Evolutionary conservation across 2,888 invertebrate genomes (phyloP).

Genomic region (Mimachlamys varia): DNA sequence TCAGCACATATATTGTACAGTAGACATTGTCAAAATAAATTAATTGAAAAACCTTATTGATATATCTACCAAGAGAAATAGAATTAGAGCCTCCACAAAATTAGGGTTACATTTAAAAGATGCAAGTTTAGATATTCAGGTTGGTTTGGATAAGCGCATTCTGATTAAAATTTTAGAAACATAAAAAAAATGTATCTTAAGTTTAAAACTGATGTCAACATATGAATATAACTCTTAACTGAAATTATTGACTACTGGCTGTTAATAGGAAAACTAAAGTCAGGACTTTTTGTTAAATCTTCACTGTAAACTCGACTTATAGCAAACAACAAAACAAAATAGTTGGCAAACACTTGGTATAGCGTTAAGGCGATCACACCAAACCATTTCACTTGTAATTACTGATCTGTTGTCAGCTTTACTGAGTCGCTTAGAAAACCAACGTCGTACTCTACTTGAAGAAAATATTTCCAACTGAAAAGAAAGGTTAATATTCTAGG

Average conservation of each 20-base stretch:
- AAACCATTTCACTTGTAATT: neutral
- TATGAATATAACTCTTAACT: no score
- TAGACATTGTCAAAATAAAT: neutral
- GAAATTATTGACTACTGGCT: no score
- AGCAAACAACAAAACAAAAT: neutral
- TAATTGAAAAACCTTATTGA: neutral
- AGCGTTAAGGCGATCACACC: neutral
- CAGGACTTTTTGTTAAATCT: no score
- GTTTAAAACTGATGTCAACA: no score
- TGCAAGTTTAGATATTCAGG: neutral
- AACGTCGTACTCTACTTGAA: neutral
- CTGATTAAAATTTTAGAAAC: neutral
- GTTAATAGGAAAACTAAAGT: no score
- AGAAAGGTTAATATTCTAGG: neutral
- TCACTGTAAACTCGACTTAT: neutral
- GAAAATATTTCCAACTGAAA: neutral
- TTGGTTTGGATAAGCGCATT: neutral
- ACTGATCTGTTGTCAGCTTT: neutral
- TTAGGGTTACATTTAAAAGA: neutral
- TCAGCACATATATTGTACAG: neutral
- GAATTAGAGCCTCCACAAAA: neutral
- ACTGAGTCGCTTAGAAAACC: neutral
- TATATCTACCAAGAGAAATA: neutral
- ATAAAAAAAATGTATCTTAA: neutral
- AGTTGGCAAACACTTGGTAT: neutral